Conservation (phyloP, 2,888 invertebrate species). For the Teleiodes luculella region DNA sequence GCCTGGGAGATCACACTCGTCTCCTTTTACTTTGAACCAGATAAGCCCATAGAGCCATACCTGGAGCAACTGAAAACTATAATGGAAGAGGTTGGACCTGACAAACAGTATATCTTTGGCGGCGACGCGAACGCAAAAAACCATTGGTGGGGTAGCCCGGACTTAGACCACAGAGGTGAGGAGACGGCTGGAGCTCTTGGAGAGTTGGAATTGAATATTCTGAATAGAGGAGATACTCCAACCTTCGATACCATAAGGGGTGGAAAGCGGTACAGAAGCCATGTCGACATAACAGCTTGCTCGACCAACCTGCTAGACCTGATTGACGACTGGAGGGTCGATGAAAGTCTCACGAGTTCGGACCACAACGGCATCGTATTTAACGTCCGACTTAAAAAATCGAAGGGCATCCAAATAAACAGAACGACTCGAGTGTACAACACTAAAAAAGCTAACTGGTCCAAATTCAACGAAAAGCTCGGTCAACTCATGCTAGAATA, state of each 20-base stretch:
- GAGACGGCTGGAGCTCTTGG: background rate
- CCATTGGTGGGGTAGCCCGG: conserved; percentile 15
- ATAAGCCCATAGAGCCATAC: conserved; percentile 11
- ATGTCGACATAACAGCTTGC: conserved; percentile 8
- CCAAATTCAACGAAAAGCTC: background rate
- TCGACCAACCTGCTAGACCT: background rate
- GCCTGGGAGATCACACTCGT: conserved; percentile 11
- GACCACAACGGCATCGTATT: conserved; percentile 10
- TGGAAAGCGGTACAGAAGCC: background rate
- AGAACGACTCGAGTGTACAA: background rate
- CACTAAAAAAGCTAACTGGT: conserved; percentile 13
- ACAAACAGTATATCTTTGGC: conserved; percentile 13
- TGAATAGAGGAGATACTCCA: background rate
- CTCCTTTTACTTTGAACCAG: conserved; percentile 18
- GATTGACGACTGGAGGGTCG: conserved; percentile 6
- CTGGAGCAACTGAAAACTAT: background rate
- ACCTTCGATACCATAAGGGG: conserved; percentile 5
- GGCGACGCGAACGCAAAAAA: conserved; percentile 20
- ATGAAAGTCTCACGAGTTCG: background rate
- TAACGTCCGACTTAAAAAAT: background rate
- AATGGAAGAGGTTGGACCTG: too few species aligned
- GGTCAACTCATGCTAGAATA: background rate
- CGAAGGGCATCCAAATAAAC: background rate
- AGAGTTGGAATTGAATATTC: conserved; percentile 4
- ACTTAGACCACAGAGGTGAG: conserved; percentile 4